These are phyloP conservation scores for Alligator sinensis DNA, from an alignment of 2,113 vertebrate genomes.

Conservation along the genomic window DNA sequence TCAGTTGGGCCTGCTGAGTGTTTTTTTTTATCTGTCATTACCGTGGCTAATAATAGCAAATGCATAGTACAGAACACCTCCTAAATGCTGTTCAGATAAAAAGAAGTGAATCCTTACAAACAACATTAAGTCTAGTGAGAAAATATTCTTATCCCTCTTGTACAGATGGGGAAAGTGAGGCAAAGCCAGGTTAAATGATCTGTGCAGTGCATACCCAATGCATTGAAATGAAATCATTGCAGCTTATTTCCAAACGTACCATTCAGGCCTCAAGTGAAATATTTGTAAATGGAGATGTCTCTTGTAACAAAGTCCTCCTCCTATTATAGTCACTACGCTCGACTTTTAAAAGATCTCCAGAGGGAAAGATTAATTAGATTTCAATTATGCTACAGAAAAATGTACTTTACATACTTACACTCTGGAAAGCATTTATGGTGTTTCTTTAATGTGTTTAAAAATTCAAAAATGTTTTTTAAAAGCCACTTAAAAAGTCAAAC, in stretches of 20 bases:
- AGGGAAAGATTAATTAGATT: conserved; percentile 82
- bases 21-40: background rate
- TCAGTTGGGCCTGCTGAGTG: background rate
- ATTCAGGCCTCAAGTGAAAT: conserved; percentile 56
- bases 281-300: conserved; percentile 61
- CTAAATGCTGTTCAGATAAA: background rate
- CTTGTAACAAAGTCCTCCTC: conserved; percentile 49
- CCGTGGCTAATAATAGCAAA: too few species aligned
- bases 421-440: conserved; percentile 78
- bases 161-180: background rate
- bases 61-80: background rate
- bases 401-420: conserved; percentile 73
- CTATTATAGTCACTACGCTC: conserved; percentile 67
- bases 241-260: conserved; percentile 29
- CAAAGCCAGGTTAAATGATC: conserved; percentile 21
- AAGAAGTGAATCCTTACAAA: conserved; percentile 39
- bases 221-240: conserved; percentile 33
- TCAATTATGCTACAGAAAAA: conserved; percentile 79
- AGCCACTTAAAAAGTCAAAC: conserved; percentile 83
- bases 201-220: background rate
- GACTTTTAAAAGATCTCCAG: conserved; percentile 67
- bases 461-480: conserved; percentile 84
- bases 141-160: conserved; percentile 40
- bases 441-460: conserved; percentile 85
- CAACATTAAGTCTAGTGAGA: background rate